These are phyloP conservation scores for Argyresthia albistria DNA, from an alignment of 2,888 invertebrate species.

Conservation along the genomic window DNA sequence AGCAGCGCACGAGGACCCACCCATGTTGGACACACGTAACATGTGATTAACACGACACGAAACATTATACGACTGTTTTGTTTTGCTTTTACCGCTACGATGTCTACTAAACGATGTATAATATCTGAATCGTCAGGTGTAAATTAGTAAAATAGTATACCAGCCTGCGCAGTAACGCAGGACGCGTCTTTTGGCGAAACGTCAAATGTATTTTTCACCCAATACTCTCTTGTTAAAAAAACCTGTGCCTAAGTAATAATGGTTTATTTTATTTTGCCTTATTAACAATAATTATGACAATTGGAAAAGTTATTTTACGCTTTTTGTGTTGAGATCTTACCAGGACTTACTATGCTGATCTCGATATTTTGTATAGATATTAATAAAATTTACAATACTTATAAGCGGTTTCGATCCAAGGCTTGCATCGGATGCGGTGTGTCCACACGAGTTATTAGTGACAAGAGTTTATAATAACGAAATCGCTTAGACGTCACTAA, in stretches of 20 bases:
- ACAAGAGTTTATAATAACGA: too few relatives aligned
- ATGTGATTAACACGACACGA: conserved; percentile 68
- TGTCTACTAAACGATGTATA: conserved; percentile 60
- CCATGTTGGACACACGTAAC: conserved; percentile 36
- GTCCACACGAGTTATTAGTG: too few relatives aligned
- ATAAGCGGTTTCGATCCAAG: conserved; percentile 32
- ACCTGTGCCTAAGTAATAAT: conserved; percentile 50
- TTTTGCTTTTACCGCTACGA: conserved; percentile 71
- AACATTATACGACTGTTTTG: conserved; percentile 59
- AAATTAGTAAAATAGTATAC: conserved; percentile 29
- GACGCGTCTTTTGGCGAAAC: conserved; percentile 47
- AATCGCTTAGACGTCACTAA: too few relatives aligned
- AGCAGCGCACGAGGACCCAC: too few relatives aligned
- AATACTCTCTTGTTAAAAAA: conserved; percentile 61
- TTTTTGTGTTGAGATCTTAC: conserved; percentile 59
- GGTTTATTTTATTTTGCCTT: conserved; percentile 45
- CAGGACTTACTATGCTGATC: conserved; percentile 37
- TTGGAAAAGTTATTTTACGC: conserved; percentile 40
- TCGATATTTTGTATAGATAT: conserved; percentile 26
- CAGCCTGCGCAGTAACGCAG: conserved; percentile 33
- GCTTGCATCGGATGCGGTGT: conserved; percentile 33
- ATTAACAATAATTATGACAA: conserved; percentile 45
- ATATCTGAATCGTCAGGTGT: conserved; percentile 29
- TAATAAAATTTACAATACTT: conserved; percentile 19
- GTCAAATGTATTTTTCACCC: conserved; percentile 71